Evolutionary conservation across 1,140 invertebrate species (phyloP), one percentile per base, ranked within the genome.

Genomic region (Tyrophagus putrescentiae): DNA sequence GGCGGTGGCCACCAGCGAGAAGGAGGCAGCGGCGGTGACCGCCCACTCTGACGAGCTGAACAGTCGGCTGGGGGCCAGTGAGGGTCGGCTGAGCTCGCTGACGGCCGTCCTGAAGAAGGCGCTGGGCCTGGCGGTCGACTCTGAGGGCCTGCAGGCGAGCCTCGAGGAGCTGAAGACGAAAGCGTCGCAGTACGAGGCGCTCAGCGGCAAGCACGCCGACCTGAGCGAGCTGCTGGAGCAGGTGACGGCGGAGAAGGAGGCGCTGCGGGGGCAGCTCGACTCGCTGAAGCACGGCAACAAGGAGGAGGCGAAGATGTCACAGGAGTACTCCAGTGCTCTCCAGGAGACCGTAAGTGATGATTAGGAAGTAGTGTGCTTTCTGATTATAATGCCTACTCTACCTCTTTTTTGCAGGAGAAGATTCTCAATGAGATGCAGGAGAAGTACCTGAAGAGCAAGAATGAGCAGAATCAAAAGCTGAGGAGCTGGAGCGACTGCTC

Each of bases 321-420:
- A 48, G 31, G 45, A 48, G 21, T 48, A 48, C 18, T 21, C 45
- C 21, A 9, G 7, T 48, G 31, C 45, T 7, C 45, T 48, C 21
- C 31, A 25, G 21, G 45, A 48, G 31, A 48, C 45, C 31, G 45
- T 48, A 48, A 48, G 45, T 21, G 7, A n/a, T 13, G 21, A 39
- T 39, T 39, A 39, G 13, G 13, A 39, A 39, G 21, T 21, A 48
- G 9, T 25, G 18, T 48, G 21, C 23, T 7, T 48, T 7, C 31
- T 48, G 31, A 18, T 18, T 48, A 21, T 25, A 48, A 13, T 48
- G 9, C 31, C 29, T 53, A 9, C 34, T 48, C 28, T 48, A 7
- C 28, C 28, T 48, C 28, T 53, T 53, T 16, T 53, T 53, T 53
- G 29, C 5, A 25, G 50, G 23, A 9, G 18, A 53, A 53, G 34